phyloP scores from a whole-genome alignment of 2,797 vertebrate genomes.

The Cirrhinus molitorella region DNA sequence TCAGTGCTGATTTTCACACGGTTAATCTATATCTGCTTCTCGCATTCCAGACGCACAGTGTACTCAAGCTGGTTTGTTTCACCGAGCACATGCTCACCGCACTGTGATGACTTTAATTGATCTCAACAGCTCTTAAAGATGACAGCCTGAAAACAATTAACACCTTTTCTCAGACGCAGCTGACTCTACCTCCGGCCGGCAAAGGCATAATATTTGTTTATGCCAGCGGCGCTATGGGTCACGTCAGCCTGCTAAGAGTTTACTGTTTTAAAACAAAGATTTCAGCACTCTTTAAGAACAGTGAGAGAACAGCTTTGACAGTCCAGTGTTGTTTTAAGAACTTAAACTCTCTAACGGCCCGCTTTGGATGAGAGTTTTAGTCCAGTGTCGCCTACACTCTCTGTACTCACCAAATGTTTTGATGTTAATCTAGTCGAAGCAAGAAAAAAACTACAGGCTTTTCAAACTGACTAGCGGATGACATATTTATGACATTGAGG shows the following conservation, averaged over 20 bases:
- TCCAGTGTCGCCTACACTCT: constrained; percentile 10
- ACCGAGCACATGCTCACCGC: constrained; percentile 25
- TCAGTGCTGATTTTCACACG: constrained; percentile 49
- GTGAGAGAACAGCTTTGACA: constrained; percentile 52
- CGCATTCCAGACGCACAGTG: constrained; percentile 41
- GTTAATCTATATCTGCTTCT: constrained; percentile 52
- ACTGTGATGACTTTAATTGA: constrained; percentile 56
- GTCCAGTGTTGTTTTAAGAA: constrained; percentile 56
- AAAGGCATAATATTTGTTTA: constrained; percentile 64
- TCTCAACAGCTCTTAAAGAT: constrained; percentile 58
- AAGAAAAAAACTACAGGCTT: constrained; percentile 11
- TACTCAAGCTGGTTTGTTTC: constrained; percentile 47
- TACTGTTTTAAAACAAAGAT: constrained; percentile 51
- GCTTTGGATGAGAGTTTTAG: constrained; percentile 24
- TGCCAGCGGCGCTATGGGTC: constrained; percentile 50
- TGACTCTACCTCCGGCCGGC: constrained; percentile 33
- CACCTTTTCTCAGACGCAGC: constrained; percentile 50
- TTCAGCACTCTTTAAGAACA: constrained; percentile 52
- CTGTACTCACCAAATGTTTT: neutral
- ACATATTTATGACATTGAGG: constrained; percentile 29
- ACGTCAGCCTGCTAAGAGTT: constrained; percentile 53
- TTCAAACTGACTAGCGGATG: constrained; percentile 28
- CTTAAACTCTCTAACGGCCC: constrained; percentile 36
- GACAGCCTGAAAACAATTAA: constrained; percentile 65
- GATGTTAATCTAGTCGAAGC: constrained; percentile 36